Evolutionary conservation across 2,888 invertebrate species (phyloP).

Genomic region (Hirtodrosophila trivittata): DNA sequence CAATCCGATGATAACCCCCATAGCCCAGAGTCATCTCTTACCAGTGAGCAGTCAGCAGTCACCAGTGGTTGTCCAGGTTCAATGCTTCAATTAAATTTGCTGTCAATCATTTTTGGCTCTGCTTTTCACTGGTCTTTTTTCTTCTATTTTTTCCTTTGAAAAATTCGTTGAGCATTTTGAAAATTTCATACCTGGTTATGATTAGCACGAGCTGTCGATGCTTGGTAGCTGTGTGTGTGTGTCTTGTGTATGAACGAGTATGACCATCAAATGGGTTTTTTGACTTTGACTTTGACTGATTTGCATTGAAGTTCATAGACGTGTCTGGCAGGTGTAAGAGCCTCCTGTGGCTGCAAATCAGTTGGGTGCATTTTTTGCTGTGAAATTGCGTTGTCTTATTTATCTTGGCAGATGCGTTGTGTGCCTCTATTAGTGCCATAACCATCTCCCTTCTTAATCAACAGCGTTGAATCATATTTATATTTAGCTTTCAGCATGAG

Average conservation of each 20-base stretch:
- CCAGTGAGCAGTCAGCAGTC: background rate
- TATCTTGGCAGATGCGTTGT: conserved; percentile 5
- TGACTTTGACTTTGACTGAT: conserved; percentile 58
- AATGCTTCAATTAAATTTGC: conserved; percentile 71
- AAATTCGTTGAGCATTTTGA: conserved; percentile 44
- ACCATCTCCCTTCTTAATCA: no score
- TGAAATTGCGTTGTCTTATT: background rate
- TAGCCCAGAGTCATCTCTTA: background rate
- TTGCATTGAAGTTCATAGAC: conserved; percentile 44
- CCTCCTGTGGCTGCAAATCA: conserved; percentile 1
- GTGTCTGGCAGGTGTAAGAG: conserved; percentile 22
- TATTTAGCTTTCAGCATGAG: no score
- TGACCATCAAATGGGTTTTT: conserved; percentile 49
- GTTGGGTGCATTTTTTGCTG: background rate
- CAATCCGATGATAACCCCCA: conserved; percentile 18
- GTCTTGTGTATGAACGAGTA: background rate
- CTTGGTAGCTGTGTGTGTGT: background rate
- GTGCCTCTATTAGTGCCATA: background rate
- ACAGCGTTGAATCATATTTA: no score
- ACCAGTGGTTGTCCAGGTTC: conserved; percentile 50
- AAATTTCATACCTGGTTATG: conserved; percentile 59
- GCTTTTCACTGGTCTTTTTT: conserved; percentile 36
- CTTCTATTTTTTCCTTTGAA: conserved; percentile 18
- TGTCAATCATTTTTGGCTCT: conserved; percentile 62
- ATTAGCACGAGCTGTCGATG: conserved; percentile 47